A percentile compares a stretch with the other conserved stretches of the same genome.
Evolutionary conservation across 1,140 invertebrate genomes (phyloP).

Genomic region (Trachymyrmex septentrionalis): DNA sequence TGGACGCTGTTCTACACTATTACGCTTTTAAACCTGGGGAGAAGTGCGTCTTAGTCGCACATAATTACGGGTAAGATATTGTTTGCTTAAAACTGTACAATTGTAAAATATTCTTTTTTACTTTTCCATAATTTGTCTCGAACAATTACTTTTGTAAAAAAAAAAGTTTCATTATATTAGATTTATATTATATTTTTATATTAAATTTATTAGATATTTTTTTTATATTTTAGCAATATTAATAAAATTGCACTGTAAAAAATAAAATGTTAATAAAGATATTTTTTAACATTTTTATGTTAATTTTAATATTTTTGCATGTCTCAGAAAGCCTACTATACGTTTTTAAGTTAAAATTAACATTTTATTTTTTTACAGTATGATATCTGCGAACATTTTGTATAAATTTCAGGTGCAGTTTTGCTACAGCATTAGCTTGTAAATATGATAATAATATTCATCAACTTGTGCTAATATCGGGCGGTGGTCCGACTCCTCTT

Average conservation of each 20-base stretch:
- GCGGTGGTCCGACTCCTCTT: constrained; percentile 91
- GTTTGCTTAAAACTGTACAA: constrained; percentile 60
- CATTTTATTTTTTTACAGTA: too few relatives aligned
- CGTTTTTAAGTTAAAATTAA: too few relatives aligned
- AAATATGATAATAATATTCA: constrained; percentile 88
- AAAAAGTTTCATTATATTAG: neutral
- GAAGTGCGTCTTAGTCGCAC: constrained; percentile 84
- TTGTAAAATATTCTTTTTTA: neutral
- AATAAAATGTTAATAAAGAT: too few relatives aligned
- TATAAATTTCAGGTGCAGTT: constrained; percentile 88
- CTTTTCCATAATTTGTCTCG: neutral
- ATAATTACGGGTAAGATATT: constrained; percentile 84
- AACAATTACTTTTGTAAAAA: neutral
- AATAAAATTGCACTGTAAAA: neutral
- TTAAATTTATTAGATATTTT: neutral
- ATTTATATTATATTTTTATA: too few relatives aligned
- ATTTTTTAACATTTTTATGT: too few relatives aligned
- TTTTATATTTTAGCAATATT: neutral
- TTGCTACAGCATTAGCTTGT: constrained; percentile 89
- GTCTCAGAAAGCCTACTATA: too few relatives aligned
- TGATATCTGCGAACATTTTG: neutral
- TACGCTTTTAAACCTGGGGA: constrained; percentile 85
- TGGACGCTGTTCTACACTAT: constrained; percentile 89
- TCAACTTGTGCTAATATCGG: constrained; percentile 90
- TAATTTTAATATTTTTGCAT: too few relatives aligned